Evolutionary conservation across 2,888 invertebrate species (phyloP), one percentile per base, ranked within the genome.

Genomic region (Papilio elwesi): DNA sequence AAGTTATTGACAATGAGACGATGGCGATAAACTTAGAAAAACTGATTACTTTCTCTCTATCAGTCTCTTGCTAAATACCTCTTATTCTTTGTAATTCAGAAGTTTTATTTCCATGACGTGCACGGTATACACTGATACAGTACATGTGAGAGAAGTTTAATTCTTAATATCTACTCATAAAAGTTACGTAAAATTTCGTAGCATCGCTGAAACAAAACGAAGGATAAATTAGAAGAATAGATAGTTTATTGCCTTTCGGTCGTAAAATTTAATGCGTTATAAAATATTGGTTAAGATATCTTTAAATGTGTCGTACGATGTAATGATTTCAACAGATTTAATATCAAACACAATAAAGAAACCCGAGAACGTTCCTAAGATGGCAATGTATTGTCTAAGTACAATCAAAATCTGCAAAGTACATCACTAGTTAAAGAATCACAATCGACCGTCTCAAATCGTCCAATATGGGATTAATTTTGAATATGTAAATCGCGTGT

Each of bases 401-500:
- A n/a, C n/a, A n/a, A n/a, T n/a, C n/a, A n/a, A n/a, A n/a, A n/a
- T n/a, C n/a, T 26, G 26, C 26, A 26, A 26, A 26, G 26, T 26
- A 26, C 26, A 26, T 26, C 26, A 26, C 43, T 43, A 43, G 43
- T 3, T 43, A 43, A 43, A 43, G 1, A 26, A 68, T 38, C 13
- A 43, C 52, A 47, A 8, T n/a, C 10, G 12, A 55, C 55, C 64
- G 55, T 15, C 49, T 49, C 63, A 1, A 63, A 64, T 73, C 11
- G 49, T 38, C 13, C 51, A 49, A n/a, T 59, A 51, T 47, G 49
- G 26, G 49, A 64, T 26, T 57, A 48, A 49, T 62, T 68, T 71
- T 26, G 57, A 64, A 15, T 66, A 69, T 36, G 52, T 43, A 57
- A 66, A 78, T 82, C 76, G 80, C 81, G 81, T 80, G 80, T 43